Evolutionary conservation across 1,140 invertebrate species (phyloP).

Genomic region (Polyergus mexicanus): DNA sequence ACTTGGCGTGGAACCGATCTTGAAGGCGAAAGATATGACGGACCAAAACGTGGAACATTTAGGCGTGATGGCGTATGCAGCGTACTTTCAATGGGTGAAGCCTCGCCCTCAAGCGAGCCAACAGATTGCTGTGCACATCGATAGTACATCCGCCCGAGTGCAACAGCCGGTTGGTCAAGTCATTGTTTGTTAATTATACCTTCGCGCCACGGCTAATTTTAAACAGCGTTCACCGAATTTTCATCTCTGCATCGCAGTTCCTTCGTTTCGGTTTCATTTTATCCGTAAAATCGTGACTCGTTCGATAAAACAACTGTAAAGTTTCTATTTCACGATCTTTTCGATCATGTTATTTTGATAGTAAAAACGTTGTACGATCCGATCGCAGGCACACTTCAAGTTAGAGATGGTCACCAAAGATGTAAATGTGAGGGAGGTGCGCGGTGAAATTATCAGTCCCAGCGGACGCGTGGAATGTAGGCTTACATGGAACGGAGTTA

Average conservation of each 20-base stretch:
- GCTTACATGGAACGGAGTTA: constrained; percentile 89
- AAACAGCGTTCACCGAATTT: constrained; percentile 36
- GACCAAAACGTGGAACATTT: constrained; percentile 97
- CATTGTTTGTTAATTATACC: constrained; percentile 65
- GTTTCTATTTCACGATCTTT: background rate
- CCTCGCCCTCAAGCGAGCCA: constrained; percentile 93
- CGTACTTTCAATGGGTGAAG: constrained; percentile 95
- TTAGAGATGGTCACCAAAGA: constrained; percentile 93
- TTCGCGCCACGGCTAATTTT: background rate
- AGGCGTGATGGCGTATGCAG: constrained; percentile 98
- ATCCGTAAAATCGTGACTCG: background rate
- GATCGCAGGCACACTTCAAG: constrained; percentile 91
- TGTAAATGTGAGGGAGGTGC: constrained; percentile 92
- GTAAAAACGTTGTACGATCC: background rate
- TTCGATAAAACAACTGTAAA: background rate
- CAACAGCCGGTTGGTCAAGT: constrained; percentile 91
- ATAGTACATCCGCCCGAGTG: constrained; percentile 93
- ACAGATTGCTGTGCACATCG: constrained; percentile 91
- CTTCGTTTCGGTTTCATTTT: background rate
- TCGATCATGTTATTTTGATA: background rate
- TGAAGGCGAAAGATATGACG: constrained; percentile 97
- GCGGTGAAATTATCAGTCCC: constrained; percentile 94
- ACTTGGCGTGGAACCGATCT: constrained; percentile 94
- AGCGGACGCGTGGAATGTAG: constrained; percentile 89
- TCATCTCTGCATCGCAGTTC: background rate